Base-by-base conservation (phyloP, 2,888 invertebrate species). In the Saturnia japonica region DNA sequence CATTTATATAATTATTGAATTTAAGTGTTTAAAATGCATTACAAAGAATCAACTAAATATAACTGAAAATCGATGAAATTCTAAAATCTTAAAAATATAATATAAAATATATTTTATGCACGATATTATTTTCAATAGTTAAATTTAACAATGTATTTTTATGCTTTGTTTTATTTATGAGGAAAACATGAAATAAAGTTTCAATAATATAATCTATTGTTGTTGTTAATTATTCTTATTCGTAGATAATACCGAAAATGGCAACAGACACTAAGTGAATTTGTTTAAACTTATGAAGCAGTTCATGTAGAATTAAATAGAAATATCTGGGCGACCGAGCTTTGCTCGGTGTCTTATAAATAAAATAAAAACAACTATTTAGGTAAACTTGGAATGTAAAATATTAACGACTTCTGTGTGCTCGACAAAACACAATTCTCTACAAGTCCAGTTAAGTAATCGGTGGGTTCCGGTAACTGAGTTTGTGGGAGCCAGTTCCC, bases 161-260 rank as follows among this genome's bases (percentile, higher is more conserved):
- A 72, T 74, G 71, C 70, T 70, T 72, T 73, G 62, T 69, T 90
- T 90, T 85, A 89, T 89, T 89, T 89, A 88, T 88, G 82, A 86
- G 84, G 81, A 79, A 89, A 85, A 85, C 79, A 83, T 85, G 83
- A 89, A 51, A 69, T 69, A 69, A 69, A 69, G 70, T 74, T 75
- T 75, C 73, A 75, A 72, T 75, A 73, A 68, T 69, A 68, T 69
- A 47, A 1, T 22, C 28, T 40, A 42, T 28, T 54, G 6, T 57
- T 16, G 40, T 51, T 6, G 42, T 34, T 51, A 28, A n/a, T 47
- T 68, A 54, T 54, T 40, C n/a, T 68, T 11, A 25, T 19, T 68
- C 16, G 1, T 57, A 57, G 0, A 57, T 11, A 25, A 57, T 25
- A 11, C 22, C 57, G 22, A 25, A 57, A 25, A 57, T 12, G 22